Evolutionary conservation across 2,888 invertebrate genomes (phyloP).

Genomic region (Caenorhabditis sp.): DNA sequence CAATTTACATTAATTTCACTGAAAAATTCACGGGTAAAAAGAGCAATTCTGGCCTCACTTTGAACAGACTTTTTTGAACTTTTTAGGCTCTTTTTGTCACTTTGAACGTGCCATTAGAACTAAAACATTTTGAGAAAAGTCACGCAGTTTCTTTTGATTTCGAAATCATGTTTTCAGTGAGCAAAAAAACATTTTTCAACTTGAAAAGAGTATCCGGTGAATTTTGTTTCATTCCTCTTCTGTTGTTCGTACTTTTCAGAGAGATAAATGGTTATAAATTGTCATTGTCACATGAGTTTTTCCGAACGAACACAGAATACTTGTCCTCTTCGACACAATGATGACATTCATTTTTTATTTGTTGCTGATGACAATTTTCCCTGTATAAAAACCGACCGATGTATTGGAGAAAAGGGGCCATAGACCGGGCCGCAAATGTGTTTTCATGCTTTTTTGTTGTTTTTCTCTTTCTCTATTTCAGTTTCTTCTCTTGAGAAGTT

Average conservation of each 20-base stretch:
- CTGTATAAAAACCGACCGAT: constrained; percentile 15
- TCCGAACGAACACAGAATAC: constrained; percentile 18
- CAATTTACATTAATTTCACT: too few relatives aligned
- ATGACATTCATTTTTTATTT: constrained; percentile 36
- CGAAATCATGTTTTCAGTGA: background rate
- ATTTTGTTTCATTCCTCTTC: background rate
- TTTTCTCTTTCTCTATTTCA: constrained; percentile 7
- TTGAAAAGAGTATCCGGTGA: background rate
- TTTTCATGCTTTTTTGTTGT: constrained; percentile 18
- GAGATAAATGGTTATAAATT: constrained; percentile 28
- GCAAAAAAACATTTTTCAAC: background rate
- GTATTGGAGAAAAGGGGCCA: constrained; percentile 3
- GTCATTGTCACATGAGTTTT: constrained; percentile 27
- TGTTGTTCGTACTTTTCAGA: background rate
- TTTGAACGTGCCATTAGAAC: too few relatives aligned
- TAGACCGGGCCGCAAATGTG: constrained; percentile 21
- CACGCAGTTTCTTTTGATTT: background rate
- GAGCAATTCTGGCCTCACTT: too few relatives aligned
- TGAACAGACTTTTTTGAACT: too few relatives aligned
- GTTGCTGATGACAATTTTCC: constrained; percentile 11
- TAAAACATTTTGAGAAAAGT: background rate
- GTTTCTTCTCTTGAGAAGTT: background rate
- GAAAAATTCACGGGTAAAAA: too few relatives aligned
- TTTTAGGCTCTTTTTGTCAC: too few relatives aligned
- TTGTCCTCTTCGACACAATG: background rate